Percentiles rank a stretch among this genome's conserved stretches.
phyloP scores from a whole-genome alignment of 1,140 invertebrate genomes.

The Aphaenogaster ashmeadi region DNA sequence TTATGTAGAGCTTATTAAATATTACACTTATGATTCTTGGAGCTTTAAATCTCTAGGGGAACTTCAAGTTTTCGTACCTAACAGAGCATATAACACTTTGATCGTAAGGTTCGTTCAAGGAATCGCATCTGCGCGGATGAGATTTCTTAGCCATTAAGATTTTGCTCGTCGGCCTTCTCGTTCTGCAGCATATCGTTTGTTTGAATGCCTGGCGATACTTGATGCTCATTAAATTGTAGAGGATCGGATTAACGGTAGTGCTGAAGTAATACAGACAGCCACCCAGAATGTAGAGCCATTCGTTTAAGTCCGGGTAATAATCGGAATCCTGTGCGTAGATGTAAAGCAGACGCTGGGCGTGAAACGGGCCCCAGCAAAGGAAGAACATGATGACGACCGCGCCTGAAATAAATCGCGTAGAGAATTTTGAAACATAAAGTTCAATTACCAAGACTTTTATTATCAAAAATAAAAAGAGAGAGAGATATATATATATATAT shows the following conservation, averaged over 20 bases:
- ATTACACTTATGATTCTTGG: background rate
- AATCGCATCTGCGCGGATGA: constrained; percentile 53
- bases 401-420: constrained; percentile 89
- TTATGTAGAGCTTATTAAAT: background rate
- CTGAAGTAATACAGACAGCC: constrained; percentile 96
- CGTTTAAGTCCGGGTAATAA: constrained; percentile 91
- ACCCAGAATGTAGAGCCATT: constrained; percentile 93
- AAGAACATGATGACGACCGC: constrained; percentile 99
- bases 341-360: constrained; percentile 94
- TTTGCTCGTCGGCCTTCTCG: background rate
- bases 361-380: constrained; percentile 98
- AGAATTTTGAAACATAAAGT: background rate
- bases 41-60: background rate
- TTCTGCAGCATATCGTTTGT: constrained; percentile 88
- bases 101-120: background rate
- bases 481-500: too few relatives aligned
- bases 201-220: constrained; percentile 94
- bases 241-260: constrained; percentile 95
- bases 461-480: background rate
- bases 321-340: constrained; percentile 89
- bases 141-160: constrained; percentile 14
- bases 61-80: constrained; percentile 43
- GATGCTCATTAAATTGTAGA: constrained; percentile 97
- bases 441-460: background rate
- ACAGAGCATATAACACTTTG: constrained; percentile 53